Base-by-base conservation (phyloP, 2,113 vertebrate species). In the Pardalotus punctatus region DNA sequence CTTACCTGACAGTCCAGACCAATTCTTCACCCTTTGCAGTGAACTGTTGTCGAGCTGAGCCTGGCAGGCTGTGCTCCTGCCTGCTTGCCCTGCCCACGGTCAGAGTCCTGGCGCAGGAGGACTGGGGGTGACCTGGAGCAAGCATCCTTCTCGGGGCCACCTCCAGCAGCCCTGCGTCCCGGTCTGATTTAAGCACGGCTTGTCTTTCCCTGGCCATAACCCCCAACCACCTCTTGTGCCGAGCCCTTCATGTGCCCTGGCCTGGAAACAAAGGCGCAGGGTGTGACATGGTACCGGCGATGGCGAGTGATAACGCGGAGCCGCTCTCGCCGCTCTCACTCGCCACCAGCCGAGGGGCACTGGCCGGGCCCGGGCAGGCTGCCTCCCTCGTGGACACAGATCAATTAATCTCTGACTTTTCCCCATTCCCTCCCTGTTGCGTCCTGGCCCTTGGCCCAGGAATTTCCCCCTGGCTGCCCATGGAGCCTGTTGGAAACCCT, bases 181-280 rank as follows among this genome's bases (percentile, higher is more conserved):
- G 0, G 16, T 5, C 25, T 61, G 70, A 12, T 56, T 38, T 57
- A 20, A 66, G 22, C 2, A 3, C 15, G 24, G 24, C 7, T 57
- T n/a, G 25, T 36, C 50, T 71, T 77, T 58, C 53, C 57, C n/a
- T 4, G 2, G 10, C 48, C 50, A 7, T 54, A 36, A 10, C 36
- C 56, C 33, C 2, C 25, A 42, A 3, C 7, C 3, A 1, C 12
- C 5, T 40, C 57, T 58, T n/a, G 36, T 0, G 0, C 25, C 1
- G 1, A 91, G 77, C 29, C 23, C 82, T 77, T 70, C 65, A 23
- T 40, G 38, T 73, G 71, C 18, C 50, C 62, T 57, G 0, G 2
- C 19, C 21, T 45, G 53, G 83, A 25, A 42, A 67, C 56, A 78
- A 78, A 92, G 69, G 42, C 3, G 0, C 29, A 1, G 62, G 71